Evolutionary conservation across 2,113 vertebrate genomes (phyloP), one percentile per base, ranked within the genome.

Genomic region (Ictidomys tridecemlineatus): DNA sequence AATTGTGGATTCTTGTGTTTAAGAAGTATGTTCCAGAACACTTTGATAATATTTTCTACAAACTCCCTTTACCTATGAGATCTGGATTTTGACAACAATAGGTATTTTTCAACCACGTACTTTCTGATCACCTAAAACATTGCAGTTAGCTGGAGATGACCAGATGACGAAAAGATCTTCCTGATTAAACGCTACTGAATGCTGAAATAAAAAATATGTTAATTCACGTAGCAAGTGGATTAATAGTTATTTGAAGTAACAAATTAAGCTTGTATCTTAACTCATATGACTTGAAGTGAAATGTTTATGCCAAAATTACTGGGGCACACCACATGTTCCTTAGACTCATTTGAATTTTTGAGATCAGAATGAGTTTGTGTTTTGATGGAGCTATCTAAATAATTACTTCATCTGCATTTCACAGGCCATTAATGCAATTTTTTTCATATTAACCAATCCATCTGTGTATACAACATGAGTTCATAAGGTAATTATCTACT

Each of bases 351-450:
- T 94, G 89, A 85, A 95, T 95, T 95, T 98, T 48, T 77, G 69
- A 93, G 86, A 96, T 92, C 69, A 97, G 92, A 91, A 97, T 78
- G 87, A 97, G 84, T 97, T 95, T 51, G 45, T 96, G 83, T 97
- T 97, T 97, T 97, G 97, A 96, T 1, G 37, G 89, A 92, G 37
- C 85, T 93, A 94, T 97, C 93, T 93, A 97, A 97, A 87, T 97
- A 97, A 94, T 96, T 95, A 95, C 86, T 94, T 97, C 92, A 95
- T 97, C 93, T 97, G 86, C 79, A 97, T 97, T 96, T 97, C 89
- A 94, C 89, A 97, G 93, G 86, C 86, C 93, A 97, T 95, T 94
- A 96, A 86, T 95, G 86, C 28, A 92, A 24, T 53, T 96, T 92
- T 70, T 88, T 85, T 67, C 79, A 72, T 69, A 85, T 76, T 58